A percentile compares a stretch with the other conserved stretches of the same genome.
Evolutionary conservation across 2,797 vertebrate species (phyloP).

Genomic region (Lacerta bilineata): DNA sequence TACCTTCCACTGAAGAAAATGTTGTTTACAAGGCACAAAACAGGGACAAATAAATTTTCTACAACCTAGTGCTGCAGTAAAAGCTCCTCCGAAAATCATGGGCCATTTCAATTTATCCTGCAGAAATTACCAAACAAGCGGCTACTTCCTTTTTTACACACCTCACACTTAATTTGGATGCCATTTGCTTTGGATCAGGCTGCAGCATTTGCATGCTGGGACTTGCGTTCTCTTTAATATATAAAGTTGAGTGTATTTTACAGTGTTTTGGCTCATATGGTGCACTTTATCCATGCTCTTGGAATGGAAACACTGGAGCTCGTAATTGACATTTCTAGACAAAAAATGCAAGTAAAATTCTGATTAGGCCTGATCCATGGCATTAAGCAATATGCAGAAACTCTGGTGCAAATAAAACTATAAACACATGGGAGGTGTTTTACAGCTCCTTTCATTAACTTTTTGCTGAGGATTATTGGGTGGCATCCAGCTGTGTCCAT

Average conservation of each 20-base stretch:
- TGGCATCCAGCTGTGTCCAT: neutral
- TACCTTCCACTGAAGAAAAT: slow-evolving; percentile 10
- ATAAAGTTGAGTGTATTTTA: slow-evolving; percentile 25
- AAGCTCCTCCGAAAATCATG: slow-evolving; percentile 39
- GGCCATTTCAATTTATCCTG: slow-evolving; percentile 12
- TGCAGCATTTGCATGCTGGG: neutral
- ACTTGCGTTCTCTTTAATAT: neutral
- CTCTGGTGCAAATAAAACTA: slow-evolving; percentile 28
- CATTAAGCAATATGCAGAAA: slow-evolving; percentile 21
- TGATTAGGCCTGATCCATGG: slow-evolving; percentile 47
- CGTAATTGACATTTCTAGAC: neutral
- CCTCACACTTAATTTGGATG: slow-evolving; percentile 17
- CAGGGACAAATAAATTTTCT: slow-evolving; percentile 39
- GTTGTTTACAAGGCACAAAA: slow-evolving; percentile 2
- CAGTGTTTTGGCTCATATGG: neutral
- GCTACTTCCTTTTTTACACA: slow-evolving; percentile 4
- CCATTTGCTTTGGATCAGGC: neutral
- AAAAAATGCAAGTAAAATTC: slow-evolving; percentile 7
- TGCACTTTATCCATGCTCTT: neutral
- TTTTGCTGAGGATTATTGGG: neutral
- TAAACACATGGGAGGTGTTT: slow-evolving; percentile 2
- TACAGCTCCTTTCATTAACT: slow-evolving; percentile 10
- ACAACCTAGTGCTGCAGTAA: slow-evolving; percentile 35
- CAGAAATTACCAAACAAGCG: slow-evolving; percentile 22
- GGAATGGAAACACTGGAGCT: slow-evolving; percentile 35